Evolutionary conservation across 2,888 invertebrate species (phyloP).

Genomic region (Seira ritae): DNA sequence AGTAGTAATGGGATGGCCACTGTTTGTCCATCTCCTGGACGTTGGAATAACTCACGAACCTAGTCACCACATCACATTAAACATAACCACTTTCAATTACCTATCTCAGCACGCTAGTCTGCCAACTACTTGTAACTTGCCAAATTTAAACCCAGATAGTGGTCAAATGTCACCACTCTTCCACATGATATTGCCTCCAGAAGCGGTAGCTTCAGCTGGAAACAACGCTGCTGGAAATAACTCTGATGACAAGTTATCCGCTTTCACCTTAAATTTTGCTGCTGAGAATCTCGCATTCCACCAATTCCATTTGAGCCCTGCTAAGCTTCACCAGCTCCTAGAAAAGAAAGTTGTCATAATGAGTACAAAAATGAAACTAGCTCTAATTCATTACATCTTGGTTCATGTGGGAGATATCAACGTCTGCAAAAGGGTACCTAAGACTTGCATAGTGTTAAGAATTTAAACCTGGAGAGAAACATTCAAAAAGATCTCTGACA

Average conservation of each 20-base stretch:
- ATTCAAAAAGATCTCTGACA: background rate
- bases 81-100: constrained; percentile 42
- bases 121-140: too few relatives aligned
- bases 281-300: constrained; percentile 50
- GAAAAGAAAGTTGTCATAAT: constrained; percentile 35
- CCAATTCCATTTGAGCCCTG: constrained; percentile 57
- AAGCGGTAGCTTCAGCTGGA: background rate
- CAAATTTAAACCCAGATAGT: background rate
- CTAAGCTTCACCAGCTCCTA: constrained; percentile 61
- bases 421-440: constrained; percentile 84
- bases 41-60: constrained; percentile 90
- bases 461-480: too few relatives aligned
- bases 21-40: constrained; percentile 90
- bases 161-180: background rate
- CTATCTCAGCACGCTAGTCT: constrained; percentile 22
- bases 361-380: constrained; percentile 76
- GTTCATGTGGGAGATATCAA: constrained; percentile 86
- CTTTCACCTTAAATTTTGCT: constrained; percentile 43
- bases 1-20: constrained; percentile 87
- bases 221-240: background rate
- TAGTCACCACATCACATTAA: constrained; percentile 75
- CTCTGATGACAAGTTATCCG: constrained; percentile 42
- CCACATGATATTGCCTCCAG: constrained; percentile 30
- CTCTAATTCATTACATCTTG: constrained; percentile 89
- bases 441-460: too few relatives aligned